Evolutionary conservation across 1,140 invertebrate genomes (phyloP), one percentile per base, ranked within the genome.

Genomic region (Varroa destructor): DNA sequence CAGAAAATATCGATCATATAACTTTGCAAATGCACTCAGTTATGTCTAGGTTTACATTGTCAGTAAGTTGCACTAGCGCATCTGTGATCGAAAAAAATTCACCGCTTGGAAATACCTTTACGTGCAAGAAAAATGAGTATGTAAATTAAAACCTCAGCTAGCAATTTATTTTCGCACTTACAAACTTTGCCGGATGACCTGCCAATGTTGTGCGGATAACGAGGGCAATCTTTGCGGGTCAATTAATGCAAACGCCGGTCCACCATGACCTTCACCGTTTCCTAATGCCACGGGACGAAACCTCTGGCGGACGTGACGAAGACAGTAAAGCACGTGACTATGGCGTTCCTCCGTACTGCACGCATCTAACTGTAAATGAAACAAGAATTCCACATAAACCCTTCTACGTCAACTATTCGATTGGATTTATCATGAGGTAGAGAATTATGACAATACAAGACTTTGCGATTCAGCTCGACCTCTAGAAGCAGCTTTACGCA

Each of bases 141-240:
- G 25, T 25, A 0, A 25, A 25, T 25, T 25, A 25, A 25, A 25
- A 25, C 25, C 25, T 25, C 25, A 25, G 25, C 25, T 25, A 25
- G 25, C 25, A 25, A 25, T 25, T 25, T 25, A 25, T 25, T 25
- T 25, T 25, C 25, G 25, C 25, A 67, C 61, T 67, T 37, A 67
- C 61, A 67, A 46, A 40, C 40, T 67, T 67, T 46, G 40, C 12
- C 46, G 40, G 61, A 67, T 67, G 14, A 67, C 40, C 61, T 43
- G 36, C 61, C 61, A 67, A 67, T 67, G 61, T 46, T 67, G 61
- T 14, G 61, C 61, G 40, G 61, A 67, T 40, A 67, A 46, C 37
- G 61, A 40, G 61, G 61, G 61, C 61, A 67, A 12, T 67, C 46
- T 40, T 67, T 67, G 61, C 61, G 61, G 61, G 61, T 67, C 36